These are phyloP conservation scores for Luperina nickerlii DNA, from an alignment of 2,888 invertebrate species.

Conservation along the genomic window DNA sequence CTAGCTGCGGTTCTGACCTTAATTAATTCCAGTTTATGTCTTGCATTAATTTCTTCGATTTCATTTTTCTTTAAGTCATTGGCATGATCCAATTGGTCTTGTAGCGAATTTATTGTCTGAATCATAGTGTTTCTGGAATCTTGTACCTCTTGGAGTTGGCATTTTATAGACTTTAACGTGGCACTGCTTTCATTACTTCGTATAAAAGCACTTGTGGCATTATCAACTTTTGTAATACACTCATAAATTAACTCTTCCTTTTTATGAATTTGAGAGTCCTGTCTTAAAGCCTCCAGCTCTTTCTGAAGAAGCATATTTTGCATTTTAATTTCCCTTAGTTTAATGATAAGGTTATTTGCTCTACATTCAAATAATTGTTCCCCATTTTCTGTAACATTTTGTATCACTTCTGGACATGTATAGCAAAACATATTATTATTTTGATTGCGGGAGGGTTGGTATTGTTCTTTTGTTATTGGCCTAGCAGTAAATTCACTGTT, in stretches of 20 bases:
- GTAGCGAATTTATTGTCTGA: conserved; percentile 74
- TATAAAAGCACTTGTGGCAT: conserved; percentile 71
- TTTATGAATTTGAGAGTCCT: conserved; percentile 69
- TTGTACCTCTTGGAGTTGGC: conserved; percentile 78
- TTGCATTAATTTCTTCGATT: conserved; percentile 78
- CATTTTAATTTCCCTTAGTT: conserved; percentile 83
- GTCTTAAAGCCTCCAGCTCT: conserved; percentile 77
- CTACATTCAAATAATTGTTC: conserved; percentile 77
- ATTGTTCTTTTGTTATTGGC: conserved; percentile 33
- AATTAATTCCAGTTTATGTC: conserved; percentile 79
- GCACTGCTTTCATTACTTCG: conserved; percentile 70
- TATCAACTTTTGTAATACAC: conserved; percentile 70
- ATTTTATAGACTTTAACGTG: conserved; percentile 76
- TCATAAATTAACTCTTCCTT: conserved; percentile 62
- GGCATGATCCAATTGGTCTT: conserved; percentile 76
- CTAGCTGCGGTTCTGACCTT: conserved; percentile 72
- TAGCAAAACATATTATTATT: conserved; percentile 65
- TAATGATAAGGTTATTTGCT: conserved; percentile 80
- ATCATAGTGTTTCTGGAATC: conserved; percentile 76
- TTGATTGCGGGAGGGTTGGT: conserved; percentile 53
- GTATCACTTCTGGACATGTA: conserved; percentile 66
- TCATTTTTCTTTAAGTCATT: conserved; percentile 78
- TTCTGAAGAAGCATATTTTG: conserved; percentile 80
- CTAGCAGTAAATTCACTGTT: conserved; percentile 46
- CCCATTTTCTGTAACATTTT: conserved; percentile 22